Conservation (phyloP, 2,888 invertebrate species). For the Bruchidius siliquastri region DNA sequence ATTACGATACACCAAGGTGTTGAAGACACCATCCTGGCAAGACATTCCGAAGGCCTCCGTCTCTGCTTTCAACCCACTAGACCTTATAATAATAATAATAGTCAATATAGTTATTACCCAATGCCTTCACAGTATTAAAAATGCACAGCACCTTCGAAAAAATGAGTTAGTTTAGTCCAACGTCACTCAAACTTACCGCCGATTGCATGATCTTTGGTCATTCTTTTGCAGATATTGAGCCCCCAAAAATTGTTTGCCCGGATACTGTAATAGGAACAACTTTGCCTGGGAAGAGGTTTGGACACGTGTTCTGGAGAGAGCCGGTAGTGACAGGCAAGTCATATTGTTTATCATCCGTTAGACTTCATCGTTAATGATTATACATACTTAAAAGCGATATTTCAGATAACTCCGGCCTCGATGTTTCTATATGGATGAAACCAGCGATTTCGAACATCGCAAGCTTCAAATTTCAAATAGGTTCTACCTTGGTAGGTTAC, state of each 20-base stretch:
- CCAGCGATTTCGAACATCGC: constrained; percentile 51
- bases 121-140: no score
- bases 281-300: constrained; percentile 50
- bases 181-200: neutral
- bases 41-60: no score
- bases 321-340: constrained; percentile 41
- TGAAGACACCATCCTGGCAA: no score
- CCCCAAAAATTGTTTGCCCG: constrained; percentile 58
- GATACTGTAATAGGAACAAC: constrained; percentile 48
- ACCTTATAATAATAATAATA: no score
- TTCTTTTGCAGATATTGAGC: constrained; percentile 50
- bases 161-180: no score
- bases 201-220: neutral
- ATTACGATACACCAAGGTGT: no score
- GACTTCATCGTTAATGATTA: no score
- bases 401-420: constrained; percentile 56
- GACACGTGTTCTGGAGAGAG: constrained; percentile 51
- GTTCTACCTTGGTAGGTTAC: constrained; percentile 56
- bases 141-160: no score
- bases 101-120: no score
- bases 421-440: constrained; percentile 54
- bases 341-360: neutral
- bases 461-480: constrained; percentile 54
- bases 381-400: constrained; percentile 4
- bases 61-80: no score